phyloP scores from a whole-genome alignment of 2,888 invertebrate species.

The Rhingia rostrata region DNA sequence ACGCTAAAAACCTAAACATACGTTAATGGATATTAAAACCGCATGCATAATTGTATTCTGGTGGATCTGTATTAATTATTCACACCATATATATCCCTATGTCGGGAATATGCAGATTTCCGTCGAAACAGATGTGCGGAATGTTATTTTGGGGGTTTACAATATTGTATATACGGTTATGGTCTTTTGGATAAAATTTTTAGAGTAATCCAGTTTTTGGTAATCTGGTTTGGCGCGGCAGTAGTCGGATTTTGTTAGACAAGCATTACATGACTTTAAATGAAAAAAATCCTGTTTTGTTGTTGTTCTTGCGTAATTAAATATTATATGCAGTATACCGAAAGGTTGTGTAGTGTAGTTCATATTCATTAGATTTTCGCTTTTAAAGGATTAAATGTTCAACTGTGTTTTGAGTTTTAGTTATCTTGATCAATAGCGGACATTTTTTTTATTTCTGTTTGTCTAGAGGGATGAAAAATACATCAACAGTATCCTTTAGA shows the following conservation, averaged over 20 bases:
- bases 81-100: constrained; percentile 42
- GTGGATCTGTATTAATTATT: constrained; percentile 74
- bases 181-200: constrained; percentile 62
- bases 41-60: constrained; percentile 74
- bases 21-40: constrained; percentile 75
- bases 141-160: constrained; percentile 65
- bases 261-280: not conserved
- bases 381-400: too few species aligned
- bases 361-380: too few species aligned
- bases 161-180: constrained; percentile 48
- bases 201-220: constrained; percentile 61
- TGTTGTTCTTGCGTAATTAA: too few species aligned
- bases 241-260: constrained; percentile 1
- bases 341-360: too few species aligned
- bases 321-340: too few species aligned
- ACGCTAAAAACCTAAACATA: constrained; percentile 72
- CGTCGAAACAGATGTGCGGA: constrained; percentile 68
- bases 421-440: too few species aligned
- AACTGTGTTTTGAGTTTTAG: too few species aligned
- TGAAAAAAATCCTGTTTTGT: not conserved
- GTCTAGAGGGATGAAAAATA: too few species aligned
- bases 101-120: constrained; percentile 28
- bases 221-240: constrained; percentile 51
- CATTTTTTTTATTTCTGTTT: too few species aligned
- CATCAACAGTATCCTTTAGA: too few species aligned